Percentiles rank a stretch among this genome's conserved stretches.
Evolutionary conservation across 2,113 vertebrate genomes (phyloP).

Genomic region (Chaenocephalus aceratus): DNA sequence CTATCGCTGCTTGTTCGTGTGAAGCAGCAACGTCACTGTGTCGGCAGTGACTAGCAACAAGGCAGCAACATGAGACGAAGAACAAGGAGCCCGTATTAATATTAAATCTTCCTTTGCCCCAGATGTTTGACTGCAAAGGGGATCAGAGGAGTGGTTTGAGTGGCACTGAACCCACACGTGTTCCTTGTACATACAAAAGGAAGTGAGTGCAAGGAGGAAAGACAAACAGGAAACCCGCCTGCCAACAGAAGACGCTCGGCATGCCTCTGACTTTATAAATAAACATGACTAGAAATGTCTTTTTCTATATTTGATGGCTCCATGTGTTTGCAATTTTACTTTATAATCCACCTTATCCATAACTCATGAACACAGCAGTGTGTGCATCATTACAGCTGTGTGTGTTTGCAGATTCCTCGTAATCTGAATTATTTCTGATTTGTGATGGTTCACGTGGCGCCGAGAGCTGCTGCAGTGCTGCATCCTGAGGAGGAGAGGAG

Average conservation of each 20-base stretch:
- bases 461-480: constrained; percentile 22
- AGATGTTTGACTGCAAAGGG: not conserved
- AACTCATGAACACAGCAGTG: constrained; percentile 12
- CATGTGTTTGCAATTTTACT: not conserved
- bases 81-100: not conserved
- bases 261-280: not conserved
- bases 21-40: no score
- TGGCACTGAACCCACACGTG: not conserved
- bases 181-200: not conserved
- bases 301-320: not conserved
- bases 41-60: no score
- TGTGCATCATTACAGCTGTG: constrained; percentile 19
- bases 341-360: constrained; percentile 1
- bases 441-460: not conserved
- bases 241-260: not conserved
- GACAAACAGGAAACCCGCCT: not conserved
- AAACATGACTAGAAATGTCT: not conserved
- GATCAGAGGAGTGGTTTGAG: not conserved
- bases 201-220: not conserved
- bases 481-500: constrained; percentile 30
- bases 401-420: not conserved
- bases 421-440: constrained; percentile 1
- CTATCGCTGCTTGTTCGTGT: no score
- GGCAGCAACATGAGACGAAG: not conserved
- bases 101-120: not conserved